Evolutionary conservation across 2,113 vertebrate species (phyloP).

Genomic region (Hippocampus zosterae): DNA sequence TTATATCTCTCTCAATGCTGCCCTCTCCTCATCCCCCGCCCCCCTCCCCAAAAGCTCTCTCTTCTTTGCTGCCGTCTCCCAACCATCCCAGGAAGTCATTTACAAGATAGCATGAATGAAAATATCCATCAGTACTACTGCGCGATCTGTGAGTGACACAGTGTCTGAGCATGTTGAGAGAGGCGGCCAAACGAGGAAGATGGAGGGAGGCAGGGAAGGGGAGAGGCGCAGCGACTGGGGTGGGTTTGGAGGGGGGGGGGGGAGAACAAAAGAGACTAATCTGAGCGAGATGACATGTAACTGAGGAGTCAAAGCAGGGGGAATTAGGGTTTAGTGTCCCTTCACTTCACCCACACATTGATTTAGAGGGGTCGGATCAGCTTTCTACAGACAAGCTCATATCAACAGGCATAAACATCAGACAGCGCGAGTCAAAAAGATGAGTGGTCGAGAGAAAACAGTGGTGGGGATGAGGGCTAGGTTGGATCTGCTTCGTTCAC

Average conservation of each 20-base stretch:
- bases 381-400: conserved; percentile 34
- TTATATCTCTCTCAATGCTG: conserved; percentile 58
- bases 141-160: conserved; percentile 62
- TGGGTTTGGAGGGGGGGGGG: conserved; percentile 14
- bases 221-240: conserved; percentile 10
- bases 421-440: conserved; percentile 39
- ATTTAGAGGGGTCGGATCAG: conserved; percentile 63
- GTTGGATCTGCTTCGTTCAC: conserved; percentile 54
- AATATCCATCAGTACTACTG: conserved; percentile 65
- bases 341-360: conserved; percentile 61
- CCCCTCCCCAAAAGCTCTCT: conserved; percentile 9
- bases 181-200: background rate
- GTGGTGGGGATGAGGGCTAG: conserved; percentile 27
- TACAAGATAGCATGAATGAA: conserved; percentile 77
- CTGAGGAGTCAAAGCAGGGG: conserved; percentile 65
- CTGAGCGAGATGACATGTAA: conserved; percentile 73
- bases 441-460: conserved; percentile 7
- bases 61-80: conserved; percentile 23
- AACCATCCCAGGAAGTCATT: conserved; percentile 70
- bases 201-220: conserved; percentile 16
- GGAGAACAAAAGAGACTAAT: conserved; percentile 75
- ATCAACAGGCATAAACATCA: conserved; percentile 49
- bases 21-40: conserved; percentile 33
- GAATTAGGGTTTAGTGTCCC: conserved; percentile 70
- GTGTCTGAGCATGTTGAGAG: conserved; percentile 26